Base-by-base conservation (phyloP, 2,797 vertebrate species). In the Xenopus petersii region DNA sequence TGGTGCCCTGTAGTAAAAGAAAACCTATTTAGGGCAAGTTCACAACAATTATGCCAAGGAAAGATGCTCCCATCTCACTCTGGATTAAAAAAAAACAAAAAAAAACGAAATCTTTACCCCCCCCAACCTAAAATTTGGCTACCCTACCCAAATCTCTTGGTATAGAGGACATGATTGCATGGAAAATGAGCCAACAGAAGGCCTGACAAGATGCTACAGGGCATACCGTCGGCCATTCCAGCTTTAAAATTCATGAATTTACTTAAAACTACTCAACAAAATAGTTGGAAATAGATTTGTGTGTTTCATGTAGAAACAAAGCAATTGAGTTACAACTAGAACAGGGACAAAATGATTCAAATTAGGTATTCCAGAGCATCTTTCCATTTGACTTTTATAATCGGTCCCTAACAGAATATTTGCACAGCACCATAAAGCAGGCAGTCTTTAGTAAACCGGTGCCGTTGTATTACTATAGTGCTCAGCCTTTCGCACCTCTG, bases 1-100 rank as follows among this genome's bases (percentile, higher is more conserved):
- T 10, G 3, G n/a, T 21, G 21, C 68, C 42, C 30, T 48, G 56
- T 70, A 70, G 68, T 1, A 36, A 10, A 16, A 15, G 62, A 13
- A 15, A 5, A 9, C 6, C 6, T 42, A 8, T 30, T 36, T 36
- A 4, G 48, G 69, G 58, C 83, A 80, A 81, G 17, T 46, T 30
- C 26, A 30, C 26, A 2, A 30, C 2, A 83, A 60, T 58, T 82
- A 79, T 84, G 74, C 71, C 77, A 80, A 87, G 91, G 89, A 87
- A 91, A 98, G 95, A 97, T 95, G 94, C 94, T 94, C 92, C 92
- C 86, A 94, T 94, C 94, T 95, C 94, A 94, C 92, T 94, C 94
- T 93, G 93, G 80, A 86, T 83, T 86, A 54, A 82, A 85, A 54
- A 83, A 33, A 75, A 71, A 74, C 33, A 47, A 54, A 67, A 67